phyloP scores from a whole-genome alignment of 2,888 invertebrate genomes.

The Noctua pronuba region DNA sequence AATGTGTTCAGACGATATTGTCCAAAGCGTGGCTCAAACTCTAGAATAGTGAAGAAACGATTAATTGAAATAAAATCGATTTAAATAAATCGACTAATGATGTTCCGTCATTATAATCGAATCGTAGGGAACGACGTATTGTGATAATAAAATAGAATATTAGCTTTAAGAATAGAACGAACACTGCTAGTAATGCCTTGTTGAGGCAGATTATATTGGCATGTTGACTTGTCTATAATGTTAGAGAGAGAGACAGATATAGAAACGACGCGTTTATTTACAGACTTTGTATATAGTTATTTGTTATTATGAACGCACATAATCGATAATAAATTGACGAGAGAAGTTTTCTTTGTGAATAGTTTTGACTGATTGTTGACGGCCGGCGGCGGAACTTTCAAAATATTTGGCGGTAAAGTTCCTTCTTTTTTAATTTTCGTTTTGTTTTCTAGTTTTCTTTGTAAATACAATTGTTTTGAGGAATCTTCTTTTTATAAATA shows the following conservation, averaged over 20 bases:
- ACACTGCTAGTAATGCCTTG: conserved; percentile 61
- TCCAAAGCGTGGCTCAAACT: conserved; percentile 79
- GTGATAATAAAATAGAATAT: conserved; percentile 78
- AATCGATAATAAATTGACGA: conserved; percentile 49
- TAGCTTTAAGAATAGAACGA: conserved; percentile 68
- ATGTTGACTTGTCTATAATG: conserved; percentile 52
- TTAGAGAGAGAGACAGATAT: conserved; percentile 59
- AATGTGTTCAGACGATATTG: conserved; percentile 80
- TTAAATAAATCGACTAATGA: conserved; percentile 52
- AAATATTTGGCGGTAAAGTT: conserved; percentile 45
- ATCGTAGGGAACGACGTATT: conserved; percentile 76
- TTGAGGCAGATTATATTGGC: conserved; percentile 56
- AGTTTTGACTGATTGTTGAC: conserved; percentile 44
- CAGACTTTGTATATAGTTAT: conserved; percentile 62
- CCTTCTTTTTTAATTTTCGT: conserved; percentile 35
- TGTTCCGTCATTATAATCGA: conserved; percentile 60
- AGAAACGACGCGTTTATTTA: conserved; percentile 59
- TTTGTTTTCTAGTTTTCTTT: conserved; percentile 27
- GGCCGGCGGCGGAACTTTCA: neutral
- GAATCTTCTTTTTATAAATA: conserved; percentile 13
- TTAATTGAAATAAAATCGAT: conserved; percentile 61
- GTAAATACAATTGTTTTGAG: conserved; percentile 37
- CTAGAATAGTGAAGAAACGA: conserved; percentile 68
- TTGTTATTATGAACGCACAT: conserved; percentile 64
- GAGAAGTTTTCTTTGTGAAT: conserved; percentile 32